Conservation (phyloP, 1,140 invertebrate species). For the Leptopilina clavipes region DNA sequence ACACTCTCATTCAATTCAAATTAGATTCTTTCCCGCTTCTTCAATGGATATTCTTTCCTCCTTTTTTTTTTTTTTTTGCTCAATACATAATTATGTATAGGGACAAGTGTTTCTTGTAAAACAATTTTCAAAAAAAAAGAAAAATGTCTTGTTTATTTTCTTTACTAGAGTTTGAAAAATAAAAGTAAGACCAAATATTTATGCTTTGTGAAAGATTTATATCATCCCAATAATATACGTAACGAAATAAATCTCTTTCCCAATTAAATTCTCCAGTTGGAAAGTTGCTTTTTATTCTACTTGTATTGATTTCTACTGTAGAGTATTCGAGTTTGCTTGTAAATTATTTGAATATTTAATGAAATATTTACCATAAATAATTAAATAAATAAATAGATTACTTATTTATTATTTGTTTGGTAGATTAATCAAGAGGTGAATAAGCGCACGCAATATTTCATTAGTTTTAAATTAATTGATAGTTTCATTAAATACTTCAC, state of each 20-base stretch:
- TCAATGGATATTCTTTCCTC: not conserved
- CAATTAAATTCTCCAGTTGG: not conserved
- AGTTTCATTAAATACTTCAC: too few species aligned
- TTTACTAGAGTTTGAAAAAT: not conserved
- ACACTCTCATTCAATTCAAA: constrained; percentile 29
- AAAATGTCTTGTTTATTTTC: not conserved
- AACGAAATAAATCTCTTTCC: not conserved
- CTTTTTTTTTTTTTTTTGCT: not conserved
- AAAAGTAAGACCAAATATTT: not conserved
- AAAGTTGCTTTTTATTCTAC: not conserved
- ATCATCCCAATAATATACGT: not conserved
- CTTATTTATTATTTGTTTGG: too few species aligned
- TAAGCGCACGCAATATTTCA: too few species aligned
- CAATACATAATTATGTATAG: not conserved
- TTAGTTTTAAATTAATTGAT: too few species aligned
- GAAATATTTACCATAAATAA: too few species aligned
- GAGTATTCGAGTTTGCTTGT: not conserved
- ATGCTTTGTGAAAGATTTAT: not conserved
- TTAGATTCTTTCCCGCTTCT: not conserved
- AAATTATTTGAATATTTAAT: not conserved
- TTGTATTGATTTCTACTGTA: not conserved
- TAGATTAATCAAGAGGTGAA: too few species aligned
- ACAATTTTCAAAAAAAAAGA: not conserved
- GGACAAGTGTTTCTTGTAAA: too few species aligned
- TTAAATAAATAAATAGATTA: too few species aligned